Percentiles rank a stretch among this genome's conserved stretches.
Conservation (phyloP, 2,113 vertebrate species). For the Scartelaos histophorus region DNA sequence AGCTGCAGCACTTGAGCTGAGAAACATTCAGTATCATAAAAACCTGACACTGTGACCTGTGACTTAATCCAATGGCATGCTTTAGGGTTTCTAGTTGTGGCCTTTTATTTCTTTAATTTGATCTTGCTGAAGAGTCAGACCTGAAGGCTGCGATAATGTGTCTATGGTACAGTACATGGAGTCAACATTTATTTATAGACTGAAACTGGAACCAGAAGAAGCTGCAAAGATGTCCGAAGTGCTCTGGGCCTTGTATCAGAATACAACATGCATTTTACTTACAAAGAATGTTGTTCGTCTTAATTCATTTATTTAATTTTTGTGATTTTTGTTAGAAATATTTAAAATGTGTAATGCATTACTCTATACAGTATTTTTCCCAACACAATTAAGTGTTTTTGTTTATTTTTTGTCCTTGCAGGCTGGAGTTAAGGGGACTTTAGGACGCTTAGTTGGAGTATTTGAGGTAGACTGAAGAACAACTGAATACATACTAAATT, state of each 20-base stretch:
- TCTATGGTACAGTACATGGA: constrained; percentile 24
- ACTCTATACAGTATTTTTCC: not conserved
- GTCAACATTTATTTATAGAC: constrained; percentile 73
- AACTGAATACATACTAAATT: constrained; percentile 8
- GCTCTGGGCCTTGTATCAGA: constrained; percentile 41
- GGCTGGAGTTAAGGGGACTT: constrained; percentile 97
- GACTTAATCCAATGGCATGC: constrained; percentile 45
- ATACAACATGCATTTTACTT: constrained; percentile 41
- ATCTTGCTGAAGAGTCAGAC: constrained; percentile 36
- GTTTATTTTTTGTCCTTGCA: constrained; percentile 52
- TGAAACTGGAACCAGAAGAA: constrained; percentile 72
- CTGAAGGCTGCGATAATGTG: constrained; percentile 30
- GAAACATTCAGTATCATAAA: constrained; percentile 39
- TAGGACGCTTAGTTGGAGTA: constrained; percentile 95
- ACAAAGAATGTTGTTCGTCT: not conserved
- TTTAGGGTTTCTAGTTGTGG: constrained; percentile 25
- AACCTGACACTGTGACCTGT: constrained; percentile 44
- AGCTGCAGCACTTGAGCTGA: not conserved
- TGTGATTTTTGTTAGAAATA: not conserved
- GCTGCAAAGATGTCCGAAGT: constrained; percentile 58
- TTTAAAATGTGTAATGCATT: not conserved
- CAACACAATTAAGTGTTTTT: not conserved
- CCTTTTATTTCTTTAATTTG: constrained; percentile 34
- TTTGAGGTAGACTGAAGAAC: constrained; percentile 87
- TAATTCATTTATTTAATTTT: not conserved